These are phyloP conservation scores for Anhinga anhinga DNA, from an alignment of 2,113 vertebrate genomes.

Conservation along the genomic window DNA sequence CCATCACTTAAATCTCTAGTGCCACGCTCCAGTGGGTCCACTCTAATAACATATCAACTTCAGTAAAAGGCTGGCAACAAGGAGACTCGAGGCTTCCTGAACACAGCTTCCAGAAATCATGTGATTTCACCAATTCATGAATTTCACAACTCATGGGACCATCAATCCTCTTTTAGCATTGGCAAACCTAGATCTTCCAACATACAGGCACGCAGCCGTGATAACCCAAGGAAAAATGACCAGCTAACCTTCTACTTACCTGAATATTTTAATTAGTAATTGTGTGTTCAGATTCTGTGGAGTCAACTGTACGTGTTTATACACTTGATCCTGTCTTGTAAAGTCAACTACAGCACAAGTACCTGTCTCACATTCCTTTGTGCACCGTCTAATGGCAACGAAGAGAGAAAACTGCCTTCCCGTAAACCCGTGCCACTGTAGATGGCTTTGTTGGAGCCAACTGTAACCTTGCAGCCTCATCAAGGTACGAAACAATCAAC, in stretches of 20 bases:
- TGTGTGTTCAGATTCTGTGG: not conserved
- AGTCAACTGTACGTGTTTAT: not conserved
- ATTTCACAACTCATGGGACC: not conserved
- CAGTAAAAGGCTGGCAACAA: not conserved
- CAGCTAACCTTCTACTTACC: not conserved
- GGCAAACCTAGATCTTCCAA: not conserved
- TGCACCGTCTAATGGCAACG: not conserved
- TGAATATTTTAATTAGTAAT: not conserved
- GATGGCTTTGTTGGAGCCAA: not conserved
- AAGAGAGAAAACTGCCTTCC: not conserved
- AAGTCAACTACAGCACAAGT: not conserved
- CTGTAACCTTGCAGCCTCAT: not conserved
- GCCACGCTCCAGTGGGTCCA: not conserved
- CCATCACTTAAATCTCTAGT: not conserved
- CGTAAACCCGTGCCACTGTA: not conserved
- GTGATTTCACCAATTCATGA: not conserved
- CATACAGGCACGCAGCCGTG: not conserved
- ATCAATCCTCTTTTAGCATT: not conserved
- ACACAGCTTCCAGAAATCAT: not conserved
- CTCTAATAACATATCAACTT: not conserved
- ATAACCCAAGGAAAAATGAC: not conserved
- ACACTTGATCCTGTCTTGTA: not conserved
- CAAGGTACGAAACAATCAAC: not conserved
- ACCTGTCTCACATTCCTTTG: not conserved
- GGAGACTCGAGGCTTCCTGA: not conserved